Evolutionary conservation across 2,797 vertebrate species (phyloP), one percentile per base, ranked within the genome.

Genomic region (Lagorchestes hirsutus): DNA sequence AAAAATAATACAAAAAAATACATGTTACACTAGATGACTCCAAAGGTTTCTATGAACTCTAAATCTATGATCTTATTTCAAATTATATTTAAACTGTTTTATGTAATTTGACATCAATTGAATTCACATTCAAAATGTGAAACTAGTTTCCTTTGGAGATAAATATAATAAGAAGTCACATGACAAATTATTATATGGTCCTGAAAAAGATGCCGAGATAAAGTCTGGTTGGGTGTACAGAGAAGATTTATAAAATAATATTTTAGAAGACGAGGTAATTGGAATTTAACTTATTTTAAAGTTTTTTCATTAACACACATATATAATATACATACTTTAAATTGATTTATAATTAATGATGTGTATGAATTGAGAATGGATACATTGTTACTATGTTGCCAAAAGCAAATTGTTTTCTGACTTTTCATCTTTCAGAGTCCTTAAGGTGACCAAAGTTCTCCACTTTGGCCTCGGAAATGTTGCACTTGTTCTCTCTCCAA

Each of bases 71-170:
- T 82, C 8, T 82, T 24, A 82, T 46, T 82, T 27, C 40, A 40
- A 74, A 16, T 74, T 74, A 16, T 40, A 74, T 74, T 74, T n/a
- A n/a, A 96, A 28, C 10, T 96, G 34, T 93, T 94, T 91, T 90
- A 94, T 82, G 93, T 27, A 58, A 14, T 95, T 54, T 59, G 18
- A 58, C 95, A 74, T 95, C 62, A 92, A 27, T 82, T 82, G 40
- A 46, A 46, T 82, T 46, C 46, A 46, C 9, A 27, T 46, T 40
- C n/a, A 82, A 82, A 46, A 82, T 46, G 12, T 46, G 40, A 82
- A 27, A 27, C 18, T 82, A 27, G 22, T 1, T 46, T 82, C 6
- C 8, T 46, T 82, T n/a, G 16, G 8, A 82, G 62, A 74, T 74
- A 74, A 24, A 82, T 82, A 46, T 46, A 40, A 82, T 22, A 40